Evolutionary conservation across 37 sponge, comb jelly and placozoan species (phyloP).

Genomic region (Bolinopsis microptera): DNA sequence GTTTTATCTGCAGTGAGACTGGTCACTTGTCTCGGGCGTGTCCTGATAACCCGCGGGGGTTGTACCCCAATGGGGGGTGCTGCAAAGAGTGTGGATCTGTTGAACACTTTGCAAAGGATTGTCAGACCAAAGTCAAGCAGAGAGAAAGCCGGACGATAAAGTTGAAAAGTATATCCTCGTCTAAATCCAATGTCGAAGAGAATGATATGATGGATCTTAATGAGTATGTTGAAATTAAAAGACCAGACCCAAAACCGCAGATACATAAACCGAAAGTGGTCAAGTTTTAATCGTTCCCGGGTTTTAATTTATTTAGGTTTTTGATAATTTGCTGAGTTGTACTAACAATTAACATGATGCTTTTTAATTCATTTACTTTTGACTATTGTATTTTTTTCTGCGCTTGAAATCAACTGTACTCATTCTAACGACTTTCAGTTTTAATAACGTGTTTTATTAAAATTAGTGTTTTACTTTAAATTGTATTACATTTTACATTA

Average conservation of each 20-base stretch:
- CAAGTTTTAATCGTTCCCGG: background rate
- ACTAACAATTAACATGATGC: no score
- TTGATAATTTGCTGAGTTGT: no score
- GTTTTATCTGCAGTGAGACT: slow-evolving; percentile 86
- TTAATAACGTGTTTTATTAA: no score
- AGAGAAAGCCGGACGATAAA: background rate
- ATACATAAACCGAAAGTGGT: slow-evolving; percentile 23
- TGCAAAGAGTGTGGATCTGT: slow-evolving; percentile 68
- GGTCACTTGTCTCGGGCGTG: slow-evolving; percentile 86
- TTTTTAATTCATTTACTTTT: no score
- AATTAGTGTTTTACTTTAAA: no score
- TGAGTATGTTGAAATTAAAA: slow-evolving; percentile 5
- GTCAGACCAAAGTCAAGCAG: slow-evolving; percentile 16
- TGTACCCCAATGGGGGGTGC: slow-evolving; percentile 82
- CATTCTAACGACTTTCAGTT: no score
- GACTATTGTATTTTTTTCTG: no score
- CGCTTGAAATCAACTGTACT: no score
- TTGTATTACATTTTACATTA: no score
- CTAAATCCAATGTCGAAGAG: background rate
- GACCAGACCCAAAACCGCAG: background rate
- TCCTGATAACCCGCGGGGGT: slow-evolving; percentile 85
- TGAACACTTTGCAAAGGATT: slow-evolving; percentile 66
- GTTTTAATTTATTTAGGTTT: background rate
- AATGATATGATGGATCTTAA: slow-evolving; percentile 41
- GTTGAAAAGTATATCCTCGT: background rate